Evolutionary conservation across 2,113 vertebrate genomes (phyloP), one percentile per base, ranked within the genome.

Genomic region (Cathartes aura): DNA sequence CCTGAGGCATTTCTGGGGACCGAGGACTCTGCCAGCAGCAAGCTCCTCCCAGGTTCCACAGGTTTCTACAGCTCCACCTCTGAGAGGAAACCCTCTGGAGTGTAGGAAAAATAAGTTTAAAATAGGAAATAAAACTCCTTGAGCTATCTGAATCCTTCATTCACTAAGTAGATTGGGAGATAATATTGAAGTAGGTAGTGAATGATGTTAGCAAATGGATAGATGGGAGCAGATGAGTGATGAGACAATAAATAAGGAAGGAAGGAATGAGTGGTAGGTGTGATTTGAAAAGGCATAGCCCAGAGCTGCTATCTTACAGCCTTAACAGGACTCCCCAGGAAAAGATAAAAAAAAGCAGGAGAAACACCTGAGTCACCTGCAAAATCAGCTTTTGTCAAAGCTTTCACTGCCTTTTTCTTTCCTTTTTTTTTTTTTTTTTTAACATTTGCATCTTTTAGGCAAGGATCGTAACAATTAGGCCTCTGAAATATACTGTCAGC

Each of bases 241-340:
- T 45, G 68, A 87, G 60, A 78, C 70, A 82, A 74, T 91, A 89
- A 96, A 64, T 89, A 87, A 93, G 58, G 5, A 59, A 93, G 60
- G 90, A 96, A 92, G 59, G 82, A 93, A 90, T 86, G 86, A 89
- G 55, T 63, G 59, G 75, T 94, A 90, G 82, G 82, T 92, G 59
- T 86, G 67, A 86, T 93, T 88, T 92, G 79, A 94, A 95, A 86
- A 72, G 88, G 18, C 80, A 68, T 87, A 95, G 86, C 80, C 68
- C 80, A 81, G 40, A 90, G 86, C 55, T 63, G 64, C 47, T 91
- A 8, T 73, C 47, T 92, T 78, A 86, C 38, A 93, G n/a, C 24
- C 59, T 81, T 87, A 89, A 71, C 48, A 74, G 52, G 59, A 63
- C 68, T 82, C 12, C 59, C 43, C 40, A 83, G 56, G 30, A 84